Evolutionary conservation across 2,888 invertebrate species (phyloP).

Genomic region (Caenorhabditis sinica): DNA sequence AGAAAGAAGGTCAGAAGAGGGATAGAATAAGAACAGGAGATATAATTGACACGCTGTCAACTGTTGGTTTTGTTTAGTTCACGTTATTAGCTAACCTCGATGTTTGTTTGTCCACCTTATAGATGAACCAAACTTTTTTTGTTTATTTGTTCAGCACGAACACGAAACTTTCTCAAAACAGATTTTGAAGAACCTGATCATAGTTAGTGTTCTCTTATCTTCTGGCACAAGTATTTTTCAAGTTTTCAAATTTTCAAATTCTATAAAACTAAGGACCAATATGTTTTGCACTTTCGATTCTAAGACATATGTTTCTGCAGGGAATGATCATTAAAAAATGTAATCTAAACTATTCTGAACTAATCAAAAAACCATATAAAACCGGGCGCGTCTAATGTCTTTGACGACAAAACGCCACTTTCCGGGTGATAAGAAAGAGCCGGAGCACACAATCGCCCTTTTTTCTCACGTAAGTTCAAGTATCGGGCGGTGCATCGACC

Average conservation of each 20-base stretch:
- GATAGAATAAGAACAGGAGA: neutral
- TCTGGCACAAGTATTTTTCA: no score
- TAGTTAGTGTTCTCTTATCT: no score
- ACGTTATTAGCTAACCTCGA: neutral
- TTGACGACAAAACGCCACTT: conserved; percentile 39
- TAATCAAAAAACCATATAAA: conserved; percentile 31
- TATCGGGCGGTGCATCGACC: conserved; percentile 54
- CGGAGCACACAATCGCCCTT: conserved; percentile 39
- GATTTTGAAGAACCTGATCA: no score
- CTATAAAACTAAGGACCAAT: no score
- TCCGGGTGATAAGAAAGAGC: conserved; percentile 38
- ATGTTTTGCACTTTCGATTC: neutral
- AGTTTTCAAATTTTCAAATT: no score
- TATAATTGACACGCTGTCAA: conserved; percentile 11
- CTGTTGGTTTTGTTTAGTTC: neutral
- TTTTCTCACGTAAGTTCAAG: conserved; percentile 58
- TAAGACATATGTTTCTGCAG: conserved; percentile 8
- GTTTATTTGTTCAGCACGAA: no score
- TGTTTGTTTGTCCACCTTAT: no score
- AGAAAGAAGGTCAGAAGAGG: neutral
- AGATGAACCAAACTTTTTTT: no score
- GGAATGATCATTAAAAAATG: conserved; percentile 33
- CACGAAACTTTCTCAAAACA: no score
- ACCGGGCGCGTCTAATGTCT: conserved; percentile 20
- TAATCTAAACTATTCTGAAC: conserved; percentile 51